A percentile compares a stretch with the other conserved stretches of the same genome.
These are phyloP conservation scores for Phocides pigmalion DNA, from an alignment of 1,140 invertebrate genomes.

Conservation along the genomic window DNA sequence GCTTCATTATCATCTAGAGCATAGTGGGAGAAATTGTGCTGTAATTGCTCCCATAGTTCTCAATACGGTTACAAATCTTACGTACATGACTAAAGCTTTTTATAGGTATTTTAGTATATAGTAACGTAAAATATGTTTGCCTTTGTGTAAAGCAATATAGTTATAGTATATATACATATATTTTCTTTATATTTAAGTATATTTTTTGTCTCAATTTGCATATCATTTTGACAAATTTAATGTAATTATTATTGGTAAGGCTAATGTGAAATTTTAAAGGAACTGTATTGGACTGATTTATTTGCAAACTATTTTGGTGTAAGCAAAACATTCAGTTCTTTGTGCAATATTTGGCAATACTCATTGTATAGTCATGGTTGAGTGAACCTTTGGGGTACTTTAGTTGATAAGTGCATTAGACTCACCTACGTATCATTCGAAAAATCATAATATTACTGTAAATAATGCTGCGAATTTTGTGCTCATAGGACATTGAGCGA, in stretches of 20 bases:
- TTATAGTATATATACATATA: not conserved
- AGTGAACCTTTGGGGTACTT: slow-evolving; percentile 53
- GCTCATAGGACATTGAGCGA: slow-evolving; percentile 2
- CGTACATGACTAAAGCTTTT: not conserved
- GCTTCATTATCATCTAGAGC: too few species aligned
- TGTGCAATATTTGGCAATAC: slow-evolving; percentile 83
- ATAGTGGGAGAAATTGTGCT: too few species aligned
- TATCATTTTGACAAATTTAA: slow-evolving; percentile 50
- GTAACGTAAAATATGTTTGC: not conserved
- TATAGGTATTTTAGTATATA: not conserved
- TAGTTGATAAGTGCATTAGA: slow-evolving; percentile 79
- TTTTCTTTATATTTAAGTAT: slow-evolving; percentile 11
- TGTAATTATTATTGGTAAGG: slow-evolving; percentile 42
- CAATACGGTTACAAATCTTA: not conserved
- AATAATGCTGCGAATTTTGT: slow-evolving; percentile 2
- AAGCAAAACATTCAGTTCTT: slow-evolving; percentile 45
- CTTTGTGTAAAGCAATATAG: not conserved
- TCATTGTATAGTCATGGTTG: slow-evolving; percentile 71
- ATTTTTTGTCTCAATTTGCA: slow-evolving; percentile 44
- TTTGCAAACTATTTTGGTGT: slow-evolving; percentile 39
- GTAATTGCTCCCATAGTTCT: not conserved
- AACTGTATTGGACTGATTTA: slow-evolving; percentile 52
- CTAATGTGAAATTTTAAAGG: slow-evolving; percentile 42
- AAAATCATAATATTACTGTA: slow-evolving; percentile 8
- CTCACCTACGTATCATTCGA: slow-evolving; percentile 46